Evolutionary conservation across 1,140 invertebrate species (phyloP).

Genomic region (Anastrepha ludens): DNA sequence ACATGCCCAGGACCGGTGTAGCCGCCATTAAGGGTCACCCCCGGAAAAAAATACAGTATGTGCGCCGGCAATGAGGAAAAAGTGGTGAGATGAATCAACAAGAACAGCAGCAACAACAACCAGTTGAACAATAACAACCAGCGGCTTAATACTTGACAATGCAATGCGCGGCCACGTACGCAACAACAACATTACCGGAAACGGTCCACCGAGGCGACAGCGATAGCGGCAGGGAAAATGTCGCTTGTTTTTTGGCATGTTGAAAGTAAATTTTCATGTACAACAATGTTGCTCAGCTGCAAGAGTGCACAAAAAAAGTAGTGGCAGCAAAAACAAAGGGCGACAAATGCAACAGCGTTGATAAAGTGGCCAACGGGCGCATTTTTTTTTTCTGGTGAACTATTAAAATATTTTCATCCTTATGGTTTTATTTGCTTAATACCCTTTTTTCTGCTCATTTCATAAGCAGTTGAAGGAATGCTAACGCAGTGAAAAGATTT

Average conservation of each 20-base stretch:
- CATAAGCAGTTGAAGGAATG: no score
- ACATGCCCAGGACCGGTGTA: background rate
- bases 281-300: conserved; percentile 22
- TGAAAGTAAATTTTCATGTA: conserved; percentile 47
- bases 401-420: conserved; percentile 12
- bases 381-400: background rate
- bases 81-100: conserved; percentile 25
- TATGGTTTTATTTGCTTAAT: conserved; percentile 22
- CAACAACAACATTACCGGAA: background rate
- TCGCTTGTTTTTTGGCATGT: conserved; percentile 38
- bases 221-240: conserved; percentile 7
- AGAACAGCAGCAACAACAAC: background rate
- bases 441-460: no score
- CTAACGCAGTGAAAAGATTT: no score
- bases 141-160: conserved; percentile 39
- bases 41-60: background rate
- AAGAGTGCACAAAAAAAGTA: background rate
- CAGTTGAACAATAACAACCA: background rate
- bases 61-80: background rate
- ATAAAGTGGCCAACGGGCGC: conserved; percentile 27
- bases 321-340: background rate
- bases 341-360: conserved; percentile 35
- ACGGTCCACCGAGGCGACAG: background rate
- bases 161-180: background rate
- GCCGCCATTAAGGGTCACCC: conserved; percentile 24